Percentiles rank a stretch among this genome's conserved stretches.
phyloP scores from a whole-genome alignment of 1,140 invertebrate species.

The Batillaria attramentaria region DNA sequence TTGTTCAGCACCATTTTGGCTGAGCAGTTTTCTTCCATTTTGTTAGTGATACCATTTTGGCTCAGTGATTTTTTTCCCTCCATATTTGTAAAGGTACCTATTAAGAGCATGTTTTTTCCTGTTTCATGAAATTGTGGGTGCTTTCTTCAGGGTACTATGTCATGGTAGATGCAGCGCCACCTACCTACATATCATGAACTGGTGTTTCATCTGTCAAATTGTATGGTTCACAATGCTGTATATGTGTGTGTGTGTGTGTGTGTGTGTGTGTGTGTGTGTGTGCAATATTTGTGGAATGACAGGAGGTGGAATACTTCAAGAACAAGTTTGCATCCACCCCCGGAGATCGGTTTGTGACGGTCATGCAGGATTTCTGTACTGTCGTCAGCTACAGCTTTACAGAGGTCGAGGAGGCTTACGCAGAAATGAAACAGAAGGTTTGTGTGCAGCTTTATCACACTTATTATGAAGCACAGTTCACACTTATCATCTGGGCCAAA shows the following conservation, averaged over 20 bases:
- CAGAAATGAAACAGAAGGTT: constrained; percentile 88
- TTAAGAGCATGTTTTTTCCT: no score
- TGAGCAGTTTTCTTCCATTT: no score
- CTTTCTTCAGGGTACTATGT: not conserved
- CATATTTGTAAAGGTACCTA: no score
- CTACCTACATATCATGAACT: not conserved
- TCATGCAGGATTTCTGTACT: constrained; percentile 95
- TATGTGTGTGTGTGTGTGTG: constrained; percentile 3
- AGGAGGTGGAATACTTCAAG: constrained; percentile 93
- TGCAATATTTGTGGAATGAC: no score
- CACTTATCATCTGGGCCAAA: no score
- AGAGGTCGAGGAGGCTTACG: constrained; percentile 94
- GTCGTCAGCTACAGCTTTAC: constrained; percentile 90
- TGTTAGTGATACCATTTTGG: no score
- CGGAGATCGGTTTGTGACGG: constrained; percentile 90
- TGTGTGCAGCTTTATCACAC: no score
- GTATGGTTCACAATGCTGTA: no score
- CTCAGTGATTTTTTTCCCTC: no score
- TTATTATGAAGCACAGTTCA: no score
- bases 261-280: not conserved
- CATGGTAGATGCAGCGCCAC: not conserved
- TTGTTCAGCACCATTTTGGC: no score
- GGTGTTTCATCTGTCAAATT: not conserved
- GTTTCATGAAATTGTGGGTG: no score
- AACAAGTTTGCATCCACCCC: constrained; percentile 74